Evolutionary conservation across 2,113 vertebrate species (phyloP).

Genomic region (Urocitellus parryii): DNA sequence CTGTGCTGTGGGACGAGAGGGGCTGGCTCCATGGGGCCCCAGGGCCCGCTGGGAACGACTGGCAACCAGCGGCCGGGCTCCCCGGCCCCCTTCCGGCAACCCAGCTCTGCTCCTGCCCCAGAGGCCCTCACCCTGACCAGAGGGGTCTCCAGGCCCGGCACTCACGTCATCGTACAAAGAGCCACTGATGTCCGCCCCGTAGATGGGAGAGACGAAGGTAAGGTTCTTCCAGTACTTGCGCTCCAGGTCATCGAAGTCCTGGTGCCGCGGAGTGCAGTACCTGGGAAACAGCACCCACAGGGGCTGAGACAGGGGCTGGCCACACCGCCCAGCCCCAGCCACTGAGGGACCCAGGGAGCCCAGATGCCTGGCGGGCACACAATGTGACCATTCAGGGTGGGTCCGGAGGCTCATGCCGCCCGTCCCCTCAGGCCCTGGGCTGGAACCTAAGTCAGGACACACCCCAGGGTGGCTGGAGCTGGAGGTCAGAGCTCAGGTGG

Average conservation of each 20-base stretch:
- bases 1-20: too few species aligned
- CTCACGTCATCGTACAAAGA: conserved; percentile 97
- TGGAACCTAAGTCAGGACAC: too few species aligned
- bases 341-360: background rate
- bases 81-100: too few species aligned
- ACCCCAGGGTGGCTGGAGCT: too few species aligned
- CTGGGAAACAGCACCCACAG: conserved; percentile 79
- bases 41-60: too few species aligned
- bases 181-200: conserved; percentile 97
- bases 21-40: too few species aligned
- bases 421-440: too few species aligned
- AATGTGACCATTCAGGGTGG: too few species aligned
- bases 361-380: background rate
- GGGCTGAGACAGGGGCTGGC: background rate
- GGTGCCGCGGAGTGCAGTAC: conserved; percentile 97
- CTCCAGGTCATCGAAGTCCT: conserved; percentile 98
- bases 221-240: conserved; percentile 99
- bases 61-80: too few species aligned
- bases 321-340: accelerated
- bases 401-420: too few species aligned
- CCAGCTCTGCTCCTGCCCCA: background rate
- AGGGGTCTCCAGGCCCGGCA: background rate
- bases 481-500: too few species aligned
- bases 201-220: conserved; percentile 97
- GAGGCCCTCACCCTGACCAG: too few species aligned